Base-by-base conservation (phyloP, 2,797 vertebrate species). In the Lacerta viridis region DNA sequence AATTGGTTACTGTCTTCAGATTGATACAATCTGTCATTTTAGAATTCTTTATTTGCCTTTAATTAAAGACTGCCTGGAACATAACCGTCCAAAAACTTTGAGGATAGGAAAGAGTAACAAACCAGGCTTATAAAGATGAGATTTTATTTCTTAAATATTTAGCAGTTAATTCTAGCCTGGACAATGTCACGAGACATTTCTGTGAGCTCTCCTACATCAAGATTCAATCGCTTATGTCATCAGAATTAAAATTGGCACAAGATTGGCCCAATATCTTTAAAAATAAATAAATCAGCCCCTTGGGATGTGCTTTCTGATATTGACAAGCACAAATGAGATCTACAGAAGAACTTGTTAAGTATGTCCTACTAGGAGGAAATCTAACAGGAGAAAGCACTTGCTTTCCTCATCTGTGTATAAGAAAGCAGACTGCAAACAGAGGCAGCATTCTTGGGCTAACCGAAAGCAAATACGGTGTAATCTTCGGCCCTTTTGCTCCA, bases 21-120 rank as follows among this genome's bases (percentile, higher is more conserved):
- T 55, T 92, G 91, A 93, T 84, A 93, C 89, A 77, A 46, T 91
- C 61, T 88, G 86, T 84, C 87, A 83, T 83, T 92, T 90, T 92
- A 92, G 89, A 82, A 72, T 81, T 90, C 79, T n/a, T 89, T 91
- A 33, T 89, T 89, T 89, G 84, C 79, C 84, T 87, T 87, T 79
- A 87, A 83, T 90, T 90, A 90, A 86, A 72, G 29, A 71, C 79
- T 69, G 29, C 71, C 71, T 89, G 68, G 59, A 79, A 84, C 86
- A 15, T 72, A 91, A 82, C 85, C 90, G 90, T 33, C 89, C 87
- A 90, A 91, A 61, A 76, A 79, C 87, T 91, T 92, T 89, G 29
- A 89, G 74, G 55, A 72, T 88, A 92, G 90, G 41, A 75, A 87
- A 90, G 27, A 90, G 85, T 87, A 61, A 27, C n/a, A 90, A 84